Percentiles rank a stretch among this genome's conserved stretches.
Conservation (phyloP, 1,140 invertebrate species). For the Drosophila fuyamai region DNA sequence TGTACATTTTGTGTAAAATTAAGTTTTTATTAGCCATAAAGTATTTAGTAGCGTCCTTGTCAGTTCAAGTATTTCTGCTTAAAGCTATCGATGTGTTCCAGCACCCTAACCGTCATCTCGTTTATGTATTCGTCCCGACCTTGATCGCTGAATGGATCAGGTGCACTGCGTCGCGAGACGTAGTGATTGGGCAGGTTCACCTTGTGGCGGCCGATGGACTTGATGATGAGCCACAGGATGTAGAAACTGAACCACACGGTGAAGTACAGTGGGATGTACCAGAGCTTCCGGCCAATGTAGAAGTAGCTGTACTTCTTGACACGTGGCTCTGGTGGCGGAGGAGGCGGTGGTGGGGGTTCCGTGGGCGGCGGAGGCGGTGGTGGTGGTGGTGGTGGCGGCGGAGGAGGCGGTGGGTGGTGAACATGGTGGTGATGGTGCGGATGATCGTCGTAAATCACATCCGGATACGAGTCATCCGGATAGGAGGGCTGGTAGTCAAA, state of each 20-base stretch:
- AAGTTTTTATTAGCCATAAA: conserved; percentile 52
- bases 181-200: conserved; percentile 84
- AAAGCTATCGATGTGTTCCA: conserved; percentile 82
- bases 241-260: conserved; percentile 93
- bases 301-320: conserved; percentile 93
- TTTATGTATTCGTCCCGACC: conserved; percentile 72
- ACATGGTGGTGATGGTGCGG: conserved; percentile 81
- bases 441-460: conserved; percentile 76
- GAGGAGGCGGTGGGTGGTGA: conserved; percentile 63
- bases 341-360: conserved; percentile 83
- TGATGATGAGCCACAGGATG: conserved; percentile 90
- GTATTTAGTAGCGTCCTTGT: conserved; percentile 51
- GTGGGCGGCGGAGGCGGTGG: conserved; percentile 84
- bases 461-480: conserved; percentile 41
- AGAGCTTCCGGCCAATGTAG: conserved; percentile 91
- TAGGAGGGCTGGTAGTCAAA: conserved; percentile 51
- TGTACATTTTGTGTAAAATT: conserved; percentile 15
- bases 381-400: conserved; percentile 70
- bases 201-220: conserved; percentile 92
- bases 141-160: conserved; percentile 54
- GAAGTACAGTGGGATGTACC: conserved; percentile 93
- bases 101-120: conserved; percentile 75
- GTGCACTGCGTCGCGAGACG: conserved; percentile 55
- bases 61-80: conserved; percentile 75
- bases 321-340: conserved; percentile 87